Base-by-base conservation (phyloP, 2,797 vertebrate genomes). In the Anolis apletophallus region DNA sequence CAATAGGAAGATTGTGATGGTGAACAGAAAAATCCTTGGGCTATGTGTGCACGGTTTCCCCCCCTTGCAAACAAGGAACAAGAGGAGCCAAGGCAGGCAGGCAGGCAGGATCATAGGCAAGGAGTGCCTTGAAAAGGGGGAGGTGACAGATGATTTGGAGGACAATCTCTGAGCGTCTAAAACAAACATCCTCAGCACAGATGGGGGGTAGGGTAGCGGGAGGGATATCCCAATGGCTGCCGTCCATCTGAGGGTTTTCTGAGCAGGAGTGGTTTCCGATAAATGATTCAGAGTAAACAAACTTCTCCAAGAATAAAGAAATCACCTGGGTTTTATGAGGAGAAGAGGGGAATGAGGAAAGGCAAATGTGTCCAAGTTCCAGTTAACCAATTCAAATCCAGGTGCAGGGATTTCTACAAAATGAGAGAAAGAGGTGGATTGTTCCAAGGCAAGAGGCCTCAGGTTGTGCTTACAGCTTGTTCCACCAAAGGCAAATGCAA, bases 241-340 rank as follows among this genome's bases (percentile, higher is more conserved):
- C 36, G 61, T 79, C 75, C 61, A 7, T 69, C 85, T 72, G 26
- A 57, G n/a, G 59, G 54, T 29, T 69, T 82, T 82, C 80, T 12
- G 64, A 52, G 67, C 29, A 78, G 36, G 52, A 54, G n/a, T 52
- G n/a, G 17, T 81, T 86, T 67, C 79, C 10, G 36, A 54, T 52
- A 73, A 50, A 46, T 67, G 23, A 59, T 74, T 46, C 32, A 74
- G 55, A 75, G 50, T 75, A 81, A 72, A 81, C 21, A 69, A 73
- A 26, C 32, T 29, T 76, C 77, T 78, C 85, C 85, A 71, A 82
- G 64, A 76, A 82, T 74, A 50, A 34, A 50, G 54, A 77, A 26
- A 32, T 61, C 72, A 59, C 34, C 80, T 83, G 73, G 52, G 11
- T n/a, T 82, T 71, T 85, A 40, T 36, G 77, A 69, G 34, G 12